Conservation (phyloP, 2,797 vertebrate species). For the Phataginus tricuspis region DNA sequence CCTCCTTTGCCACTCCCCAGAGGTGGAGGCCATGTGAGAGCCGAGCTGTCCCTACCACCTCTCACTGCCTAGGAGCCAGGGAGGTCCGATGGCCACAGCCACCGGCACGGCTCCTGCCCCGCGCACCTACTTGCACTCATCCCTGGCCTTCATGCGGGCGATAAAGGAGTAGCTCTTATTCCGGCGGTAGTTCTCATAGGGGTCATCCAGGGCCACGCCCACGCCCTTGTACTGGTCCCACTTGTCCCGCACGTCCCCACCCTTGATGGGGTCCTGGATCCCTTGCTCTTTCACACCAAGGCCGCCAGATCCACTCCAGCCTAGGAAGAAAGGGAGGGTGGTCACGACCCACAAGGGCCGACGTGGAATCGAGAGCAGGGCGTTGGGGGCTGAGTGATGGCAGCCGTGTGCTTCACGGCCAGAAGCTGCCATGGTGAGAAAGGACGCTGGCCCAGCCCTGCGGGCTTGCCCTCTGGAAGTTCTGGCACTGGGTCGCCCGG, state of each 20-base stretch:
- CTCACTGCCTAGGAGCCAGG: background rate
- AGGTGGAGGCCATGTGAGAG: background rate
- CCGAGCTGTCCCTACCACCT: background rate
- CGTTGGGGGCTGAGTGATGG: accelerated
- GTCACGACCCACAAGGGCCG: background rate
- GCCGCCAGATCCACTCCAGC: slow-evolving; percentile 98
- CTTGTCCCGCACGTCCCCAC: slow-evolving; percentile 96
- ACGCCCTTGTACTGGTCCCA: slow-evolving; percentile 99
- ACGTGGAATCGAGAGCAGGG: background rate
- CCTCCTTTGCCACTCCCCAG: slow-evolving; percentile 49
- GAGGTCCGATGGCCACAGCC: background rate
- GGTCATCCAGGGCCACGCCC: slow-evolving; percentile 96
- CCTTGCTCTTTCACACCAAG: slow-evolving; percentile 97
- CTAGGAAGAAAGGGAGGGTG: slow-evolving; percentile 64
- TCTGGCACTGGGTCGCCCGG: background rate
- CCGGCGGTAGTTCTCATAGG: slow-evolving; percentile 97
- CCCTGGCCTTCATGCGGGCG: slow-evolving; percentile 98
- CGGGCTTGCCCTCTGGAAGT: background rate
- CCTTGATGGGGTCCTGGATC: slow-evolving; percentile 98
- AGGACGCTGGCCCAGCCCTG: background rate
- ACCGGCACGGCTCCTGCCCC: accelerated
- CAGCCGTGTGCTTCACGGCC: background rate
- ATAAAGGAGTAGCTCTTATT: slow-evolving; percentile 99
- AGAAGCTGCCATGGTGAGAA: background rate
- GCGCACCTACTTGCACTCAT: slow-evolving; percentile 91